These are phyloP conservation scores for Pontoporia blainvillei DNA, from an alignment of 2,113 vertebrate genomes.

Conservation along the genomic window DNA sequence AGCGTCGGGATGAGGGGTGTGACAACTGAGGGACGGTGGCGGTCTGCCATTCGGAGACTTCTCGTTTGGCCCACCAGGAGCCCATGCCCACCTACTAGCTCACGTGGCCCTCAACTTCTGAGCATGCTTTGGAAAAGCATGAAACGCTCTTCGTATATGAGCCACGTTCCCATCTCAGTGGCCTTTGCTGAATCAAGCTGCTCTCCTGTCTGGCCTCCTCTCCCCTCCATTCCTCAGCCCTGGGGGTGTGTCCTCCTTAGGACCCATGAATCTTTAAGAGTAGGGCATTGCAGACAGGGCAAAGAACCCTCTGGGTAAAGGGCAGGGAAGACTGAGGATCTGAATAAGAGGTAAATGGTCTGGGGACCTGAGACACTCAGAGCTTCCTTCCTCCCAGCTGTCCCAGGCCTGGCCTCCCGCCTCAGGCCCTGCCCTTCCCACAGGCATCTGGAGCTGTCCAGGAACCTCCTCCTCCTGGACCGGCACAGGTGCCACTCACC, in stretches of 20 bases:
- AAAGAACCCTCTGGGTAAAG: not conserved
- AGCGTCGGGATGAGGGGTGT: accelerated
- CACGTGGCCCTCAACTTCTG: accelerated
- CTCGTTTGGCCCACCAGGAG: not conserved
- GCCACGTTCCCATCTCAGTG: accelerated
- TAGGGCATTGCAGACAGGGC: not conserved
- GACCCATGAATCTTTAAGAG: not conserved
- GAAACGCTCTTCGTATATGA: not conserved
- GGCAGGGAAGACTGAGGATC: not conserved
- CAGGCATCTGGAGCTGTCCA: not conserved
- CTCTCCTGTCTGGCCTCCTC: not conserved
- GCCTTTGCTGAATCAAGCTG: not conserved
- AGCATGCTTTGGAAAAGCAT: not conserved
- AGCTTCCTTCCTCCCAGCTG: not conserved
- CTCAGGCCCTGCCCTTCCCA: not conserved
- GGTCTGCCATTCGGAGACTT: not conserved
- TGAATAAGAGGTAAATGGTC: not conserved
- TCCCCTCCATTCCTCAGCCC: not conserved
- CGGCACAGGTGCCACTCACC: not conserved
- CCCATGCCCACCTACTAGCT: not conserved
- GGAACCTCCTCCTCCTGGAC: not conserved
- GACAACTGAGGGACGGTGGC: not conserved
- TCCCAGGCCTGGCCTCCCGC: not conserved
- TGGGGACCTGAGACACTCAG: no score
- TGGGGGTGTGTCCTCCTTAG: not conserved